Evolutionary conservation across 23 tunicate species (phyloP).

Genomic region (Trididemnum miniatum): DNA sequence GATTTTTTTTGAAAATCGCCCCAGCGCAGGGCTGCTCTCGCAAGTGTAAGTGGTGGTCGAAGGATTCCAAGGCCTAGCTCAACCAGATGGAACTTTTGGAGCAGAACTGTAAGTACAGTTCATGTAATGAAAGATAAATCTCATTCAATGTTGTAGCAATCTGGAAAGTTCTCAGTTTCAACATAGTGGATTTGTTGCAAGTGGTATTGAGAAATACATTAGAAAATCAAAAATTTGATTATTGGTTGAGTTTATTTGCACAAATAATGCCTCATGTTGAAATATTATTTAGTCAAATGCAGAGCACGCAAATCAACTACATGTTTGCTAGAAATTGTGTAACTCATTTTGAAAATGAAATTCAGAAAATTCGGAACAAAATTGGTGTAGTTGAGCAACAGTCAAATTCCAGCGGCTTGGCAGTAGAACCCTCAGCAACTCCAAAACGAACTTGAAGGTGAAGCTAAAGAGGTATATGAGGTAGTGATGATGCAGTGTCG

Average conservation of each 20-base stretch:
- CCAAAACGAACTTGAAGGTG: background rate
- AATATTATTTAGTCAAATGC: constrained; percentile 16
- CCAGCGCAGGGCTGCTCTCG: constrained; percentile 6
- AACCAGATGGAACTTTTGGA: constrained; percentile 35
- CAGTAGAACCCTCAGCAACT: background rate
- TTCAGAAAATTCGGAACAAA: constrained; percentile 2
- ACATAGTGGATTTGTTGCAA: constrained; percentile 4
- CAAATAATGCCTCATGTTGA: constrained; percentile 47
- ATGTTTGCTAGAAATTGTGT: background rate
- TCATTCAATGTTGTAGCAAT: constrained; percentile 13
- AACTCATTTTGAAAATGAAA: background rate
- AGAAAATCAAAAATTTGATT: constrained; percentile 1
- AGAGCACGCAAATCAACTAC: background rate
- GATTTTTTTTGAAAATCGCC: constrained; percentile 14
- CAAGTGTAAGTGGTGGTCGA: background rate
- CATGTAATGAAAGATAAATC: background rate
- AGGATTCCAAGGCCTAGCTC: constrained; percentile 18
- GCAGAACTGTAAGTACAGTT: constrained; percentile 9
- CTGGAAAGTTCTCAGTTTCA: background rate
- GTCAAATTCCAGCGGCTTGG: background rate
- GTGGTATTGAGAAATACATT: constrained; percentile 23
- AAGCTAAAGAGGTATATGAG: constrained; percentile 26
- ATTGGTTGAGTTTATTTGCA: constrained; percentile 19
- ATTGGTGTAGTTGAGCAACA: background rate
- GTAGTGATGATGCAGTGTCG: constrained; percentile 15